These are phyloP conservation scores for Xestia rhomboidea DNA, from an alignment of 2,888 invertebrate genomes.

Conservation along the genomic window DNA sequence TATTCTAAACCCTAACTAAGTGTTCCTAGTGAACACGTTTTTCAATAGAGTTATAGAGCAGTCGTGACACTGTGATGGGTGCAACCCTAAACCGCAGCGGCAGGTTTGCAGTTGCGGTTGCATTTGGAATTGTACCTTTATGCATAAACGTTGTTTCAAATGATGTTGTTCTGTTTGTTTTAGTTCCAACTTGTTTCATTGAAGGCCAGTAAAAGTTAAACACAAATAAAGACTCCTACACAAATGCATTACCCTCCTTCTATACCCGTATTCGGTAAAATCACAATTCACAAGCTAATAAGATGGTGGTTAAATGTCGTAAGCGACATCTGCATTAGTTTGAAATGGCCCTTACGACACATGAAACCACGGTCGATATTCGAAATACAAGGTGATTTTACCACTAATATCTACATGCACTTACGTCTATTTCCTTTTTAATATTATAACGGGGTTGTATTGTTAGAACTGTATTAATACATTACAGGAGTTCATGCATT, in stretches of 20 bases:
- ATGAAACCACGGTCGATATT: background rate
- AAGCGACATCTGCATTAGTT: background rate
- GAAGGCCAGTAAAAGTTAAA: slow-evolving; percentile 50
- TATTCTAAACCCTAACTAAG: too few relatives aligned
- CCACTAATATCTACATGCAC: background rate
- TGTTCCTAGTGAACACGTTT: too few relatives aligned
- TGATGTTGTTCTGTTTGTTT: slow-evolving; percentile 9
- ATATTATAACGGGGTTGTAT: background rate
- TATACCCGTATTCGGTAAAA: slow-evolving; percentile 15
- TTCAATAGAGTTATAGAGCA: background rate
- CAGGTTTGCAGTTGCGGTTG: background rate
- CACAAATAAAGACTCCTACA: slow-evolving; percentile 35
- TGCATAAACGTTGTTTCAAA: background rate
- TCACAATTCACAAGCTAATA: slow-evolving; percentile 5
- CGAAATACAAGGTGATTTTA: background rate
- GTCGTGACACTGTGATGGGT: background rate
- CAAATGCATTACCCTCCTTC: slow-evolving; percentile 39
- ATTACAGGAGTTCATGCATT: slow-evolving; percentile 4
- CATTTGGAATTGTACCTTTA: background rate
- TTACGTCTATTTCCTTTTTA: background rate
- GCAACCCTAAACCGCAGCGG: background rate
- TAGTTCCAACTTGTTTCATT: slow-evolving; percentile 29
- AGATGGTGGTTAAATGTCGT: background rate
- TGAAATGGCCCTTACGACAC: background rate
- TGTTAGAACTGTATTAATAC: slow-evolving; percentile 6